A percentile compares a stretch with the other conserved stretches of the same genome.
Evolutionary conservation across 2,888 invertebrate species (phyloP).

Genomic region (Thecophora atra): DNA sequence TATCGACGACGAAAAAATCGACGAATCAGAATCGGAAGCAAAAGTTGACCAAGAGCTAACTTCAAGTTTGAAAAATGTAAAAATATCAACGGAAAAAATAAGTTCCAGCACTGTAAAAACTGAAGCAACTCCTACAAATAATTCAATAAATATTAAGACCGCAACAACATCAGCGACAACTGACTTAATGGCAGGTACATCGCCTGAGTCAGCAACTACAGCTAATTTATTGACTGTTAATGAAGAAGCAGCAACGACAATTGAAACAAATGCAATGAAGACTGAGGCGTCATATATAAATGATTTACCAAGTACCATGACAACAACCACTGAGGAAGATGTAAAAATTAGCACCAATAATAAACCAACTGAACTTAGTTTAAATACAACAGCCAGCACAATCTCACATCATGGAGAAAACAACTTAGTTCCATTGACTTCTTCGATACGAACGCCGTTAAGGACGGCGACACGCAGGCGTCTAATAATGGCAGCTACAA

Average conservation of each 20-base stretch:
- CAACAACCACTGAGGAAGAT: neutral
- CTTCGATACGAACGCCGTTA: slow-evolving; percentile 50
- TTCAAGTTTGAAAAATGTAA: slow-evolving; percentile 37
- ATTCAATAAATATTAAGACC: neutral
- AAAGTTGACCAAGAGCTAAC: slow-evolving; percentile 38
- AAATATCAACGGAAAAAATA: slow-evolving; percentile 33
- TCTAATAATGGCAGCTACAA: slow-evolving; percentile 38
- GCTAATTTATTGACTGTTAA: slow-evolving; percentile 32
- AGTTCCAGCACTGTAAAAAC: slow-evolving; percentile 27
- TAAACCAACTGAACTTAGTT: neutral
- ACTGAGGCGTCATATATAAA: neutral
- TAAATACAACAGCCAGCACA: slow-evolving; percentile 27
- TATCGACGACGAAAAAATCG: slow-evolving; percentile 40
- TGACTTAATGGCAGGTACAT: neutral
- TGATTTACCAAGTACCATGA: neutral
- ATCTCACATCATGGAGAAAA: slow-evolving; percentile 10
- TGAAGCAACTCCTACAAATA: slow-evolving; percentile 23
- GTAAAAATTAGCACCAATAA: neutral
- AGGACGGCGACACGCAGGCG: slow-evolving; percentile 52
- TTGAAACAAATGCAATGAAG: neutral
- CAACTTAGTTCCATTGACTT: slow-evolving; percentile 50
- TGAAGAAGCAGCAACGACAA: neutral
- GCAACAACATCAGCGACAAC: neutral
- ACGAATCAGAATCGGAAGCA: slow-evolving; percentile 28
- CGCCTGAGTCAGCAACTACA: slow-evolving; percentile 9